These are phyloP conservation scores for Disparrhopalites patrizii DNA, from an alignment of 2,888 invertebrate genomes.

Conservation along the genomic window DNA sequence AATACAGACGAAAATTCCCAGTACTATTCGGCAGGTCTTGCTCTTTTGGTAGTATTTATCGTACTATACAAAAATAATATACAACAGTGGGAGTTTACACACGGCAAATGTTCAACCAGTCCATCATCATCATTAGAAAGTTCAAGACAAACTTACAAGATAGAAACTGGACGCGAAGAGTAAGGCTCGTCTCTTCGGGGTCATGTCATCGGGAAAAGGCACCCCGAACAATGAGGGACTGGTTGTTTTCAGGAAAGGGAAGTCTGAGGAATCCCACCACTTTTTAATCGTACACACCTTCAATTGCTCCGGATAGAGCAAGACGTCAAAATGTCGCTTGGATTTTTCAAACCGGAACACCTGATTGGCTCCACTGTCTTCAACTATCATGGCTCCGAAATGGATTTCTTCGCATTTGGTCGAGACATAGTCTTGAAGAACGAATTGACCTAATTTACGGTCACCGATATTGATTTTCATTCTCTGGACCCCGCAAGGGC, in stretches of 20 bases:
- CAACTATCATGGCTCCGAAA: neutral
- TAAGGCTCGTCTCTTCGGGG: slow-evolving; percentile 1
- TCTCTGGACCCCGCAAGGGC: neutral
- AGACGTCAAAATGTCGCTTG: slow-evolving; percentile 20
- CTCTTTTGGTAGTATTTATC: slow-evolving; percentile 25
- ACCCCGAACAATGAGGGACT: slow-evolving; percentile 4
- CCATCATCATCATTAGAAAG: too few relatives aligned
- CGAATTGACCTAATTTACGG: slow-evolving; percentile 2
- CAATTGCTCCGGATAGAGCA: slow-evolving; percentile 22
- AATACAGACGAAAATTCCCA: neutral
- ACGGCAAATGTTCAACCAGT: too few relatives aligned
- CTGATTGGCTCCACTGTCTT: slow-evolving; percentile 2
- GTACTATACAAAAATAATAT: slow-evolving; percentile 13
- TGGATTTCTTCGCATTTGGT: slow-evolving; percentile 14
- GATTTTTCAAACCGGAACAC: slow-evolving; percentile 11
- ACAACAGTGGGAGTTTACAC: neutral
- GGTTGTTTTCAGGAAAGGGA: neutral
- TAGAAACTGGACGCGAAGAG: slow-evolving; percentile 14
- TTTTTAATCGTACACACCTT: slow-evolving; percentile 5
- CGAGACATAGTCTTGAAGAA: neutral
- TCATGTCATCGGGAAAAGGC: slow-evolving; percentile 19
- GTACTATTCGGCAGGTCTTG: slow-evolving; percentile 8
- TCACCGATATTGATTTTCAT: slow-evolving; percentile 7
- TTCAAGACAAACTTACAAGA: slow-evolving; percentile 10
- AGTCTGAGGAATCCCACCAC: slow-evolving; percentile 6